Percentiles rank a stretch among this genome's conserved stretches.
phyloP scores from a whole-genome alignment of 2,888 invertebrate species.

The Caenorhabditis afra region DNA sequence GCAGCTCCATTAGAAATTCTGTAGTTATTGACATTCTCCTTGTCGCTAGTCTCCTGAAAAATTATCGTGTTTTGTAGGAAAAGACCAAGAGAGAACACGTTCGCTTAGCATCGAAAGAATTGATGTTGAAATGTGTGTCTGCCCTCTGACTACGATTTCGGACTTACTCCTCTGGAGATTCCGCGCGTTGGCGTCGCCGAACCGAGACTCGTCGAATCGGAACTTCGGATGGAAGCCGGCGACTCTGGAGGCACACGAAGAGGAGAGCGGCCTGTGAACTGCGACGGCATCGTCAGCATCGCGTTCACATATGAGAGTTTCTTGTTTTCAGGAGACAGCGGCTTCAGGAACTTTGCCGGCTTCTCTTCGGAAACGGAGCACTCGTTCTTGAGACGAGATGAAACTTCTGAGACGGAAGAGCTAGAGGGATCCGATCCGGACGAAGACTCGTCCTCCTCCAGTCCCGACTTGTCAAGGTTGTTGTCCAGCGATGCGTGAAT shows the following conservation, averaged over 20 bases:
- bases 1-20: slow-evolving; percentile 37
- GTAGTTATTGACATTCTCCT: slow-evolving; percentile 50
- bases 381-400: slow-evolving; percentile 23
- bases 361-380: slow-evolving; percentile 22
- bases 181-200: slow-evolving; percentile 34
- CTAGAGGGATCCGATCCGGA: slow-evolving; percentile 16
- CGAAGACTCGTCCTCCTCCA: slow-evolving; percentile 50
- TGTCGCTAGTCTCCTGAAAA: slow-evolving; percentile 39
- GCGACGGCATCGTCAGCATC: slow-evolving; percentile 68
- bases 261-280: slow-evolving; percentile 67
- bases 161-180: slow-evolving; percentile 2
- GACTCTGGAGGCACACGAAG: slow-evolving; percentile 29
- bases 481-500: slow-evolving; percentile 82
- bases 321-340: slow-evolving; percentile 63
- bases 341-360: slow-evolving; percentile 50
- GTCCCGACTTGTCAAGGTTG: slow-evolving; percentile 80
- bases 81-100: background rate
- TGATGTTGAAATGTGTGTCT: slow-evolving; percentile 15
- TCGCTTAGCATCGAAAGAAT: slow-evolving; percentile 1
- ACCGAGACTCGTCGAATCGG: slow-evolving; percentile 37
- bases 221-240: slow-evolving; percentile 25
- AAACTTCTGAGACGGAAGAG: slow-evolving; percentile 25
- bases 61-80: background rate
- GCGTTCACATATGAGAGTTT: slow-evolving; percentile 71
- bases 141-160: slow-evolving; percentile 2